Base-by-base conservation (phyloP, 2,888 invertebrate species). In the Dione juno region DNA sequence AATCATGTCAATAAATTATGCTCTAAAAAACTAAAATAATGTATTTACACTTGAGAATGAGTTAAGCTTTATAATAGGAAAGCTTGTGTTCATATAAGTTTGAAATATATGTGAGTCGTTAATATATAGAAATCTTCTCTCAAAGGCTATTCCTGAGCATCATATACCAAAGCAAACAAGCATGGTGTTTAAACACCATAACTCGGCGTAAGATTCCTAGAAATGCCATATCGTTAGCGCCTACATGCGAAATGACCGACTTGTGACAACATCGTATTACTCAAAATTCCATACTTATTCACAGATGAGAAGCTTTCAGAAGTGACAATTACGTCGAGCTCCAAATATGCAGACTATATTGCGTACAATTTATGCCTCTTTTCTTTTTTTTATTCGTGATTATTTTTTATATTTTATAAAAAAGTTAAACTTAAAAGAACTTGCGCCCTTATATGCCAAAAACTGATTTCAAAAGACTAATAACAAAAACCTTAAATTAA, bases 151-250 rank as follows among this genome's bases (percentile, higher is more conserved):
- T 63, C 48, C 64, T 64, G 64, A 64, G 50, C 40, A 21, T n/a
- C n/a, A 66, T 16, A 57, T 43, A 40, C 37, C 45, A 69, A 14
- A 40, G 48, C 63, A 57, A 69, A 64, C 37, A 54, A 68, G 67
- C 40, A 54, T 67, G 66, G 54, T 58, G 67, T 43, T 54, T 76
- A 77, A 77, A 76, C 77, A 75, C 73, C 78, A 79, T 80, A 81
- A 81, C 79, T 78, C 75, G 76, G 75, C 75, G 76, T 77, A 75
- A 70, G 78, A 37, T 84, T 87, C 82, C 73, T 70, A 80, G 88
- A 88, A 88, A 74, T 75, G 54, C 37, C 73, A 54, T 66, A 69
- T 84, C 78, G 87, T 89, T 89, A 88, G 83, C 89, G 76, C 67
- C 71, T 76, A 78, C 74, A 81, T 82, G 88, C 76, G 84, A 88